These are phyloP conservation scores for Cistogaster globosa DNA, from an alignment of 2,888 invertebrate genomes.

Conservation along the genomic window DNA sequence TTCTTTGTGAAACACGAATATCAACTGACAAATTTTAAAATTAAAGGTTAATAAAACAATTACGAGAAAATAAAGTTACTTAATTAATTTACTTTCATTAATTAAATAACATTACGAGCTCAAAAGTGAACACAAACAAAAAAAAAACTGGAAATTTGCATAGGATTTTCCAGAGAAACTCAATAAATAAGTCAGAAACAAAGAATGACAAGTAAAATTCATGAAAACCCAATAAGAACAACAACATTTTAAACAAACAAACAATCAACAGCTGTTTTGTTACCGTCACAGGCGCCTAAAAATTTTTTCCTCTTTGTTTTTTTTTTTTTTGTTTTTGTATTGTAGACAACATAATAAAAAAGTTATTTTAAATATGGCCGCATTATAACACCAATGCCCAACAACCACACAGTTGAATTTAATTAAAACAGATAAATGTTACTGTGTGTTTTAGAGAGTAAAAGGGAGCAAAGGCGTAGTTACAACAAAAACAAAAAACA, in stretches of 20 bases:
- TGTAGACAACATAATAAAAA: conserved; percentile 11
- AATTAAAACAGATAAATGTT: neutral
- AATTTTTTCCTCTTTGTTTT: conserved; percentile 3
- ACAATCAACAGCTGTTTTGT: conserved; percentile 57
- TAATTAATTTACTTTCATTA: conserved; percentile 82
- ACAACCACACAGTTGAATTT: conserved; percentile 5
- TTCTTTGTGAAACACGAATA: conserved; percentile 70
- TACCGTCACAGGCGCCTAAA: conserved; percentile 28
- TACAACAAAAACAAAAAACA: neutral
- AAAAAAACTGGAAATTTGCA: conserved; percentile 74
- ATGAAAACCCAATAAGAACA: conserved; percentile 32
- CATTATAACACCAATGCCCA: conserved; percentile 17
- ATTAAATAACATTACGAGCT: conserved; percentile 77
- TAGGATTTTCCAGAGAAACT: conserved; percentile 46
- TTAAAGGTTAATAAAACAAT: conserved; percentile 70
- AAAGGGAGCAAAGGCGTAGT: neutral
- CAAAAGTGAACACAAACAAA: conserved; percentile 71
- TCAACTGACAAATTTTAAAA: conserved; percentile 56
- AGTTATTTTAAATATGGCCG: conserved; percentile 46
- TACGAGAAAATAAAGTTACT: conserved; percentile 74
- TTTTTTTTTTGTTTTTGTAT: neutral
- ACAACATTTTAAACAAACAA: conserved; percentile 7
- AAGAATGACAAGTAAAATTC: conserved; percentile 46
- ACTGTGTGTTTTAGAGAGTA: neutral
- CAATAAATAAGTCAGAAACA: conserved; percentile 35